Evolutionary conservation across 2,797 vertebrate species (phyloP).

Genomic region (Caiman crocodilus): DNA sequence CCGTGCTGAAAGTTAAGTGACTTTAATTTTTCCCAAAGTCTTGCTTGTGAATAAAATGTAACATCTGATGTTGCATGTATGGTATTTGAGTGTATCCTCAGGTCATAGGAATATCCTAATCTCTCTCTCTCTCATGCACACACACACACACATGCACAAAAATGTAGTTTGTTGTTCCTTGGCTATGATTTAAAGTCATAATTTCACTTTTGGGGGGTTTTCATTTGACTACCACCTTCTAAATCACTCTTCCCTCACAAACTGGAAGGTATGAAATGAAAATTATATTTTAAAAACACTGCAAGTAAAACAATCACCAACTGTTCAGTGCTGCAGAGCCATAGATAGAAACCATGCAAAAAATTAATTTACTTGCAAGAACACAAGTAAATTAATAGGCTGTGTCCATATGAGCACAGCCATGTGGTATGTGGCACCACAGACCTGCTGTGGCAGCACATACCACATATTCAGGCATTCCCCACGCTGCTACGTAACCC

Average conservation of each 20-base stretch:
- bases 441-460: too few relatives aligned
- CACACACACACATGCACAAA: not conserved
- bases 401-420: too few relatives aligned
- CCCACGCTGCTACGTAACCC: too few relatives aligned
- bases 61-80: not conserved
- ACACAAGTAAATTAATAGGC: not conserved
- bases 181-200: not conserved
- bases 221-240: not conserved
- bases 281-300: not conserved
- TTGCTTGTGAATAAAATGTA: not conserved
- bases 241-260: not conserved
- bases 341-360: fast-evolving
- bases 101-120: not conserved
- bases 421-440: too few relatives aligned
- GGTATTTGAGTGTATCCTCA: not conserved
- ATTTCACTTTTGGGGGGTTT: not conserved
- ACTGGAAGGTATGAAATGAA: not conserved
- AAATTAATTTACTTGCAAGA: not conserved
- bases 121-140: not conserved
- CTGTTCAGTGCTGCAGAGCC: not conserved
- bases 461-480: too few relatives aligned
- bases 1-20: constrained; percentile 1
- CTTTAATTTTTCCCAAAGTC: constrained; percentile 34
- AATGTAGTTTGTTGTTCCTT: not conserved
- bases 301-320: not conserved